Percentiles rank a stretch among this genome's conserved stretches.
phyloP scores from a whole-genome alignment of 2,797 vertebrate genomes.

The Mormyrus hasselquistii region DNA sequence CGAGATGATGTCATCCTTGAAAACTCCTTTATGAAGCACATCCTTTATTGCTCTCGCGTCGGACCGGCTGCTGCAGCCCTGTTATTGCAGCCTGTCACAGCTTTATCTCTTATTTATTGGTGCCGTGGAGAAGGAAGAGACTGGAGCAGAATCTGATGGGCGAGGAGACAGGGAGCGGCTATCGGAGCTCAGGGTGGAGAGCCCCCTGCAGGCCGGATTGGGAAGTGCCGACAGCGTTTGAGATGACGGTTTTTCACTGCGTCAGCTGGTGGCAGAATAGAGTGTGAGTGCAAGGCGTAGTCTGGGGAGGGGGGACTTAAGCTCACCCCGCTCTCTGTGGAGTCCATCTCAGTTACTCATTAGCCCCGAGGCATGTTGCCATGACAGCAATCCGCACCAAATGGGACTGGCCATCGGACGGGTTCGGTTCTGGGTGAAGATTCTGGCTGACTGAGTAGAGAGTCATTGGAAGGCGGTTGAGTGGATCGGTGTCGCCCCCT shows the following conservation, averaged over 20 bases:
- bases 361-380: background rate
- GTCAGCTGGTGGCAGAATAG: background rate
- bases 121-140: constrained; percentile 19
- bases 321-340: background rate
- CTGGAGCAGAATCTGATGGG: background rate
- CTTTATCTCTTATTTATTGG: constrained; percentile 29
- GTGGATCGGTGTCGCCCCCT: background rate
- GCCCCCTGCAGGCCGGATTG: constrained; percentile 12
- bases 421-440: background rate
- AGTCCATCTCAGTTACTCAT: background rate
- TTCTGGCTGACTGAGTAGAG: background rate
- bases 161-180: background rate
- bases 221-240: background rate
- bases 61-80: constrained; percentile 7
- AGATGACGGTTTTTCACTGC: background rate
- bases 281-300: background rate
- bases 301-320: background rate
- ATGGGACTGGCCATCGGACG: background rate
- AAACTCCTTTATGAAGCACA: constrained; percentile 15
- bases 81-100: constrained; percentile 23
- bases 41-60: constrained; percentile 17
- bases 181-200: background rate
- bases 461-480: background rate
- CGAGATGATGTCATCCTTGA: background rate
- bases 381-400: background rate